A percentile compares a stretch with the other conserved stretches of the same genome.
These are phyloP conservation scores for Sthenelais limicola DNA, from an alignment of 2,888 invertebrate species.

Conservation along the genomic window DNA sequence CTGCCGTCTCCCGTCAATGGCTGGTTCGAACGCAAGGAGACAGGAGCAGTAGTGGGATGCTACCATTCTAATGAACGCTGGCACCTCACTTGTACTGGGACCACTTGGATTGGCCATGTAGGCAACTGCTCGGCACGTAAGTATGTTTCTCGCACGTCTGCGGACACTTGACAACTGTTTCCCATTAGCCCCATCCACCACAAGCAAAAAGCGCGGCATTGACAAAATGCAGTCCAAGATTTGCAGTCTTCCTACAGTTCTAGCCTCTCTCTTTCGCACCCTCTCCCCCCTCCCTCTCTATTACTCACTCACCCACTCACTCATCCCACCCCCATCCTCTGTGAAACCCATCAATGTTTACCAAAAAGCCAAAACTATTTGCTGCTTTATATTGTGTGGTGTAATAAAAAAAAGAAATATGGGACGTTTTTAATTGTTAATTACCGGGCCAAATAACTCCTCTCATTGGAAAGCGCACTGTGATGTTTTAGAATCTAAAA, in stretches of 20 bases:
- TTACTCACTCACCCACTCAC: not conserved
- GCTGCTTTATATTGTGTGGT: too few relatives aligned
- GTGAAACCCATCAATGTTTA: too few relatives aligned
- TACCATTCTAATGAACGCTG: constrained; percentile 33
- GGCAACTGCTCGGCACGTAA: constrained; percentile 43
- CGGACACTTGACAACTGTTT: not conserved
- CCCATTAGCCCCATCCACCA: constrained; percentile 3
- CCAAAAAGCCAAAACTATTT: too few relatives aligned
- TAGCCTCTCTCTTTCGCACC: not conserved
- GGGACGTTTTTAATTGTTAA: too few relatives aligned
- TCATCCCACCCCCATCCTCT: constrained; percentile 2
- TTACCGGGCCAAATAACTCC: too few relatives aligned
- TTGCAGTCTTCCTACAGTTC: too few relatives aligned
- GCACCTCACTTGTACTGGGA: constrained; percentile 38
- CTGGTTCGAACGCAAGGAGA: constrained; percentile 39
- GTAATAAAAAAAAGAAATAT: too few relatives aligned
- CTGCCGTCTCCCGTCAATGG: constrained; percentile 32
- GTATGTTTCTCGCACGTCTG: constrained; percentile 25
- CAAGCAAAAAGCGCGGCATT: not conserved
- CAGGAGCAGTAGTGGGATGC: constrained; percentile 42
- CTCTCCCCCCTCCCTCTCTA: not conserved
- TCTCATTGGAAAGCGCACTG: too few relatives aligned
- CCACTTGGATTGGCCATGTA: constrained; percentile 39
- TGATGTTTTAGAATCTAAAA: too few relatives aligned
- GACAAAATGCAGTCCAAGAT: not conserved